These are phyloP conservation scores for Xestia c-nigrum DNA, from an alignment of 2,888 invertebrate species.

Conservation along the genomic window DNA sequence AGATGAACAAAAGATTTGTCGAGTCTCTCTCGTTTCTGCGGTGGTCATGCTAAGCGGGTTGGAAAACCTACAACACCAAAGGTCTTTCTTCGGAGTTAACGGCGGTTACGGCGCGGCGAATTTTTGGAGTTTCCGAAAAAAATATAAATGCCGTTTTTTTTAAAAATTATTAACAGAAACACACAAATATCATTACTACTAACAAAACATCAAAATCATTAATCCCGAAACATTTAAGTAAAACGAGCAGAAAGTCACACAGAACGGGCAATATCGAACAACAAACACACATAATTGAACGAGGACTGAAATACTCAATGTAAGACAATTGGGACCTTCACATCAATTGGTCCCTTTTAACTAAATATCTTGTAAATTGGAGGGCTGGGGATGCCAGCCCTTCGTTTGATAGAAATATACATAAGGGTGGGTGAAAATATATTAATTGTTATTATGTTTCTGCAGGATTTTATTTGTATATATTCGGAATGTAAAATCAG, in stretches of 20 bases:
- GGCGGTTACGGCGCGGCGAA: too few relatives aligned
- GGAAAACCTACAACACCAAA: not conserved
- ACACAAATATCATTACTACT: not conserved
- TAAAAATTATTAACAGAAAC: not conserved
- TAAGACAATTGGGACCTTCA: slow-evolving; percentile 78
- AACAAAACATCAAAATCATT: slow-evolving; percentile 2
- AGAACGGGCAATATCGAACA: slow-evolving; percentile 44
- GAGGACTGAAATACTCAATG: slow-evolving; percentile 70
- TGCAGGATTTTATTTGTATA: not conserved
- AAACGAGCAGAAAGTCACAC: slow-evolving; percentile 46
- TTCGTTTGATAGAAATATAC: slow-evolving; percentile 73
- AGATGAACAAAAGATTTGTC: too few relatives aligned
- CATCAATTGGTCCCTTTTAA: slow-evolving; percentile 81
- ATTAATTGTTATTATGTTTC: slow-evolving; percentile 15
- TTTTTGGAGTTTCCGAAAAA: not conserved
- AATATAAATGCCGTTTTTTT: not conserved
- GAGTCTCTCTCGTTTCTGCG: too few relatives aligned
- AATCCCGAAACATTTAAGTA: slow-evolving; percentile 19
- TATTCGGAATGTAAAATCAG: not conserved
- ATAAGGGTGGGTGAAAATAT: slow-evolving; percentile 37
- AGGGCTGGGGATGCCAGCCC: slow-evolving; percentile 70
- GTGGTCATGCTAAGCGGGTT: too few relatives aligned
- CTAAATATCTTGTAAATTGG: slow-evolving; percentile 80
- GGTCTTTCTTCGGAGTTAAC: not conserved
- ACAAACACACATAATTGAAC: slow-evolving; percentile 73